Base-by-base conservation (phyloP, 2,888 invertebrate genomes). In the Nebria salina region DNA sequence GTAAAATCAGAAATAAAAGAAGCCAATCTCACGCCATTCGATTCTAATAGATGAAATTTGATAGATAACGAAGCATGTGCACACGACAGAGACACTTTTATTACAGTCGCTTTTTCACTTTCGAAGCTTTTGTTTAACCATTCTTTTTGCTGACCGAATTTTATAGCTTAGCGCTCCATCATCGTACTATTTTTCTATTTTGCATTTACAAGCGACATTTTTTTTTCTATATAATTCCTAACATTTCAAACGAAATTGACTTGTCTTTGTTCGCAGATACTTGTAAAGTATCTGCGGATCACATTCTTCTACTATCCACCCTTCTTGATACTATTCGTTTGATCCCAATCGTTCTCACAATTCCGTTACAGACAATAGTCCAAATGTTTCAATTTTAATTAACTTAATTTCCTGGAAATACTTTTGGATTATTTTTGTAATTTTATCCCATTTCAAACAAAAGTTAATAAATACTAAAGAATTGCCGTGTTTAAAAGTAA, bases 1-100 rank as follows among this genome's bases (percentile, higher is more conserved):
- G 80, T 80, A 80, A 80, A 80, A 80, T 80, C 80, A 75, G 80
- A 80, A 80, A 80, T 80, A 80, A 80, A 80, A 80, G 80, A 66
- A 72, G 65, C 80, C 80, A 80, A 80, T 80, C 80, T 80, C 75
- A 70, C 72, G 65, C 80, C 75, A 80, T 80, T 74, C 80, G 75
- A 80, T 75, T 80, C 75, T 80, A 80, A 80, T 80, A 80, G 80
- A 80, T 80, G 80, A 68, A 80, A 80, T 80, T 80, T 80, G 75
- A 80, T 80, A 80, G 80, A 80, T 80, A 80, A 80, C 54, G 54
- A 54, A 54, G 54, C 13, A 54, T 54, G 54, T 54, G 54, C 54
- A 54, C 54, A 54, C 54, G 54, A 54, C 54, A 54, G 11, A 54
- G 7, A 54, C 13, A 54, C 54, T 54, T 54, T 2, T 54, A 54